Conservation (phyloP, 2,113 vertebrate genomes). For the Struthidea cinerea region DNA sequence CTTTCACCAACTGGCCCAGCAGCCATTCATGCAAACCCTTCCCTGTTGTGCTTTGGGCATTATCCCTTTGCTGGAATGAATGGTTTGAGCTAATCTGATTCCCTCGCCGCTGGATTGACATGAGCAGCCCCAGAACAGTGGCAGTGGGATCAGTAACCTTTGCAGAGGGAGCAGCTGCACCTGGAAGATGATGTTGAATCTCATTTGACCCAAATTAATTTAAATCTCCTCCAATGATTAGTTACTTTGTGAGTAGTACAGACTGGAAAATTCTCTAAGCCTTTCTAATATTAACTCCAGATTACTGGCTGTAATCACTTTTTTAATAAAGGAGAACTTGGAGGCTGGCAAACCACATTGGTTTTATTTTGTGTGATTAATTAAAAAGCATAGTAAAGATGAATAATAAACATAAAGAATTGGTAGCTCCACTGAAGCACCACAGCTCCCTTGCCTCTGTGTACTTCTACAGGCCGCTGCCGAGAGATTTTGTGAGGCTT, state of each 20-base stretch:
- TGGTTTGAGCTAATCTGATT: background rate
- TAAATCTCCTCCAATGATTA: conserved; percentile 15
- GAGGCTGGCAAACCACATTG: background rate
- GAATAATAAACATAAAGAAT: conserved; percentile 40
- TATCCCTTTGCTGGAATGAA: background rate
- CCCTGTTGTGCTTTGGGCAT: background rate
- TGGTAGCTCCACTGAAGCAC: background rate
- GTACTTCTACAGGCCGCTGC: background rate
- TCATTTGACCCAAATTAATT: conserved; percentile 52
- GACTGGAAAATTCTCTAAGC: conserved; percentile 12
- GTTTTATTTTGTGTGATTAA: conserved; percentile 46
- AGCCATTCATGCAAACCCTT: background rate
- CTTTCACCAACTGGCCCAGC: background rate
- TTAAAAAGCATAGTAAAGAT: conserved; percentile 16
- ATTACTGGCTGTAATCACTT: conserved; percentile 28
- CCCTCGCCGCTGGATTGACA: fast-evolving
- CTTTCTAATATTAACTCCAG: conserved; percentile 29
- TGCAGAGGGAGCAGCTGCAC: conserved; percentile 33
- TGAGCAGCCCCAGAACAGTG: fast-evolving
- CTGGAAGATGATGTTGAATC: conserved; percentile 18
- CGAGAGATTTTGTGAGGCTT: conserved; percentile 55
- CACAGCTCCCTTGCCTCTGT: background rate
- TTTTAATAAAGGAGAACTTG: conserved; percentile 27
- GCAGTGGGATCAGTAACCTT: background rate
- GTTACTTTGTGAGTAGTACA: background rate